Evolutionary conservation across 2,113 vertebrate species (phyloP), one percentile per base, ranked within the genome.

Genomic region (Myxocyprinus asiaticus): DNA sequence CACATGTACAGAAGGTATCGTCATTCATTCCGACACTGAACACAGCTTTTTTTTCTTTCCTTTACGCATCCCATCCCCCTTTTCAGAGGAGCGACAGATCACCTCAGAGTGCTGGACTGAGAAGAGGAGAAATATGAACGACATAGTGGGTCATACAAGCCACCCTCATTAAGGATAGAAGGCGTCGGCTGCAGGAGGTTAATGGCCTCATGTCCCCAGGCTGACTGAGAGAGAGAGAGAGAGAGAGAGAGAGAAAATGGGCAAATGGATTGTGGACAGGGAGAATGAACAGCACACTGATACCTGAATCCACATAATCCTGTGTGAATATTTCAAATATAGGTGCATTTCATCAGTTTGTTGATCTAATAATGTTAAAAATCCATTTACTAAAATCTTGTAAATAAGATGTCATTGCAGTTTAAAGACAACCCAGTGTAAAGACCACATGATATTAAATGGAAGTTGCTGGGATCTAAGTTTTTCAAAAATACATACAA

Each of bases 161-260:
- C 82, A 81, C 65, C 73, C 82, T 87, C 83, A 86, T 87, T 87
- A 87, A 59, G 73, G 81, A 78, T 42, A 81, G 74, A 78, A 84
- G 79, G 47, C 9, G 70, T 68, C 63, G 73, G 81, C 74, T 85
- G 70, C 75, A 81, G 79, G 82, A 82, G 85, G 84, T 88, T 87
- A 89, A 88, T 82, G 83, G 76, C 65, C 80, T 82, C 62, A 70
- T 83, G 84, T 88, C 85, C 87, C 79, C 72, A 85, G 86, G 86
- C 78, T 84, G 76, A 67, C 63, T 71, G 50, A 79, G 43, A 82
- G 11, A 73, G 79, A 84, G 81, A 82, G 22, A 33, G 22, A 33
- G 22, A 33, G 22, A 33, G n/a, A n/a, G n/a, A n/a, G n/a, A n/a
- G n/a, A n/a, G n/a, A 33, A 33, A 33, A 33, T 33, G 43, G 86